Percentiles rank a stretch among this genome's conserved stretches.
These are phyloP conservation scores for Leiothrix lutea DNA, from an alignment of 2,113 vertebrate genomes.

Conservation along the genomic window DNA sequence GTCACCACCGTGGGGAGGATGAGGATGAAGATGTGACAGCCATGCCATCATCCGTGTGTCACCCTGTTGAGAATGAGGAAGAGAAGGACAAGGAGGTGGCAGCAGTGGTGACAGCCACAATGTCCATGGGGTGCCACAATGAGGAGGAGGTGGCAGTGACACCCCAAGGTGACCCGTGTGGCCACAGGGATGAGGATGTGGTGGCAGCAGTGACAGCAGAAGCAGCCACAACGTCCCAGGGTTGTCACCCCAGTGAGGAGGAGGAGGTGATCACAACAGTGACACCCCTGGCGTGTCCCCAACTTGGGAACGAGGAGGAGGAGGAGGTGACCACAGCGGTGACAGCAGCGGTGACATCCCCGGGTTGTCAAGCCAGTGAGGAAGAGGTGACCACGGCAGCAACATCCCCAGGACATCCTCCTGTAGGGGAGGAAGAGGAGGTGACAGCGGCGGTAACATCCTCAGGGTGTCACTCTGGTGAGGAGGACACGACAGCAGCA, in stretches of 20 bases:
- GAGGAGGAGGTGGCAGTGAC: background rate
- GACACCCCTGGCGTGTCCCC: background rate
- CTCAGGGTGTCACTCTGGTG: accelerated
- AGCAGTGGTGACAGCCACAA: background rate
- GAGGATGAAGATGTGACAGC: background rate
- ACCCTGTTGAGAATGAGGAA: background rate
- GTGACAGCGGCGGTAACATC: background rate
- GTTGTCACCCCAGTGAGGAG: background rate
- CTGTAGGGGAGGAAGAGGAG: accelerated
- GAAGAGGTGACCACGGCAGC: background rate
- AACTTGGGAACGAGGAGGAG: background rate
- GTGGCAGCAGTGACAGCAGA: background rate
- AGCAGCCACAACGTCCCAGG: background rate
- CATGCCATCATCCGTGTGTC: background rate
- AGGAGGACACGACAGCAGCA: accelerated
- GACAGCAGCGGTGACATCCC: background rate
- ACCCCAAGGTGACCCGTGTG: background rate
- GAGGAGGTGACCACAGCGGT: background rate
- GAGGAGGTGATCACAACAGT: background rate
- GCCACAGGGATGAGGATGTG: background rate
- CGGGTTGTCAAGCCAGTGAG: accelerated
- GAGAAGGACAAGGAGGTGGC: background rate
- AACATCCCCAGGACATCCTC: too few relatives aligned
- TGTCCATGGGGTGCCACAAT: background rate
- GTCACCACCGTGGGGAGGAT: background rate